Evolutionary conservation across 2,888 invertebrate species (phyloP), one percentile per base, ranked within the genome.

Genomic region (Coelogynopora nodosa): DNA sequence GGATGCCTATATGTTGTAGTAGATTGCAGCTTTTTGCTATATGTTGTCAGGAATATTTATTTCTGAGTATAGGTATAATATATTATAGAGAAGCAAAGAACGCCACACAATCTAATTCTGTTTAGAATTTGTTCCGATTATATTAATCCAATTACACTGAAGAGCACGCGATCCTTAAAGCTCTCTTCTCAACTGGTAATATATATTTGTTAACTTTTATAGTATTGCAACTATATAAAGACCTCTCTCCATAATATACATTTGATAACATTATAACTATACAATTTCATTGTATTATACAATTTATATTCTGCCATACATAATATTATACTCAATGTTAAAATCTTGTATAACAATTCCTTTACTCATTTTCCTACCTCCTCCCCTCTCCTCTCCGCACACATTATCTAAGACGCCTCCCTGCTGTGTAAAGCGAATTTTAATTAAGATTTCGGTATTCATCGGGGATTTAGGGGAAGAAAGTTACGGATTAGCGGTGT

Each of bases 391-490:
- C 5, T 18, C 49, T 49, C 5, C 49, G 49, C 18, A 49, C 18
- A 49, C 5, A 18, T 10, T 18, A 49, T 49, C 18, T 49, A 10
- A 10, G 5, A 49, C 49, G 5, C 49, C 49, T 49, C 49, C 49
- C 49, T 10, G 74, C 23, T 74, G 74, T 74, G 74, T 26, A 74
- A 26, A 74, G 27, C 74, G 74, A 74, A 74, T 74, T 74, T 74
- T 74, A 74, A 74, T 74, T 74, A 74, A 74, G 74, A 74, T 26
- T 74, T 5, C 18, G 18, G 5, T 26, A 74, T 13, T 74, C 74
- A 74, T 2, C 18, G 74, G 74, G 74, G 74, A 74, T 74, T 74
- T 74, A 23, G 23, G 23, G 23, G 74, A 74, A 74, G 74, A 74
- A 2, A 26, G 74, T 26, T n/a, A 74, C 5, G 74, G 74, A 74